phyloP scores from a whole-genome alignment of 2,797 vertebrate genomes.

The Lepilemur ruficaudatus region DNA sequence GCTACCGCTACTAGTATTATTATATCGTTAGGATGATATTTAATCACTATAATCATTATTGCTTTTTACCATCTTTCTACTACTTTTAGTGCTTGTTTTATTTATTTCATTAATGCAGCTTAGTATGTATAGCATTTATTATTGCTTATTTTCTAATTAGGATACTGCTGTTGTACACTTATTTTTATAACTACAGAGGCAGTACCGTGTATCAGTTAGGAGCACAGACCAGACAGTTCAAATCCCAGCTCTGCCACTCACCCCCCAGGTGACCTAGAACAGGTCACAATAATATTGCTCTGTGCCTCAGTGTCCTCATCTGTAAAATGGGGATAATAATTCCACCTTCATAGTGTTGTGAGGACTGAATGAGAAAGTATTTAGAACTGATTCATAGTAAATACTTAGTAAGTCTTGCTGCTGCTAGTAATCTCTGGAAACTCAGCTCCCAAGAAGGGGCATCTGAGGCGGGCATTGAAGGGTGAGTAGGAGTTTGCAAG shows the following conservation, averaged over 20 bases:
- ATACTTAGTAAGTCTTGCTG: neutral
- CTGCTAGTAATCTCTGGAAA: neutral
- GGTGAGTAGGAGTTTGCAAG: neutral
- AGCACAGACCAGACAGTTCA: neutral
- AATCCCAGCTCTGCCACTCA: neutral
- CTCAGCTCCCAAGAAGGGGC: neutral
- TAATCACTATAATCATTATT: neutral
- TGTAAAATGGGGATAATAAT: neutral
- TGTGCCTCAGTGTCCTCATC: neutral
- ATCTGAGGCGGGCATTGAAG: neutral
- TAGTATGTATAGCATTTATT: neutral
- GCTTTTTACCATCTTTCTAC: neutral
- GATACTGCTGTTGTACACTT: rapidly evolving
- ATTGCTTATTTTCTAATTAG: neutral
- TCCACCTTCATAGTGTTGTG: neutral
- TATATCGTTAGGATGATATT: neutral
- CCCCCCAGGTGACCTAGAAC: neutral
- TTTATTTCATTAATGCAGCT: neutral
- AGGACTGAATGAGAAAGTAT: neutral
- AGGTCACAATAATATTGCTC: neutral
- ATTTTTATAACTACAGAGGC: neutral
- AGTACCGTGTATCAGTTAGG: neutral
- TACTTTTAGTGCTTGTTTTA: neutral
- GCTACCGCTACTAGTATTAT: rapidly evolving
- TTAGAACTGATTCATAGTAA: neutral